These are phyloP conservation scores for Malthinus flaveolus DNA, from an alignment of 2,888 invertebrate genomes.

Conservation along the genomic window DNA sequence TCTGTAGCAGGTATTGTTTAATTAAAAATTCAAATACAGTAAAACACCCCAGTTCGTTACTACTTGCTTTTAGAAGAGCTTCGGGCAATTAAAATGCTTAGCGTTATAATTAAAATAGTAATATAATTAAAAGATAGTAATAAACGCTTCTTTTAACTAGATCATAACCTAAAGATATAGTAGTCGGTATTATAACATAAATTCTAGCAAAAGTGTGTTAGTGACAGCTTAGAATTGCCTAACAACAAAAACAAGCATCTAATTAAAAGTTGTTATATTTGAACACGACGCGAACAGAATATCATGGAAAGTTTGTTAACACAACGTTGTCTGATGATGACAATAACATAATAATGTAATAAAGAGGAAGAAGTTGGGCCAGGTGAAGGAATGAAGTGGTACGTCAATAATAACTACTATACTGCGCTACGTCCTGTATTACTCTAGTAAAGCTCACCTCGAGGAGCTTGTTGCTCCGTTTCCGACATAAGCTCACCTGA, in stretches of 20 bases:
- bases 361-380: conserved; percentile 14
- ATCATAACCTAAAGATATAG: conserved; percentile 5
- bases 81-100: not conserved
- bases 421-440: not conserved
- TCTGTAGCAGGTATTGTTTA: too few relatives aligned
- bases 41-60: not conserved
- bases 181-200: conserved; percentile 11
- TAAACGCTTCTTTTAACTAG: not conserved
- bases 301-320: conserved; percentile 16
- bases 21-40: too few relatives aligned
- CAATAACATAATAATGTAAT: conserved; percentile 20
- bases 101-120: not conserved
- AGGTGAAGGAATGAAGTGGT: conserved; percentile 11
- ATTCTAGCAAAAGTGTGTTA: conserved; percentile 13
- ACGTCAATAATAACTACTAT: conserved; percentile 12
- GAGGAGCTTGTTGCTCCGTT: conserved; percentile 8
- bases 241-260: conserved; percentile 19
- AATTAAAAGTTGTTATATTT: conserved; percentile 22
- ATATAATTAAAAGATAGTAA: not conserved
- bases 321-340: conserved; percentile 20
- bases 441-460: not conserved
- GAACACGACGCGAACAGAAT: conserved; percentile 18
- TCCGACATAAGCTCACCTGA: not conserved
- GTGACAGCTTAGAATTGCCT: conserved; percentile 19
- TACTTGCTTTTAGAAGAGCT: not conserved